A percentile compares a stretch with the other conserved stretches of the same genome.
Evolutionary conservation across 2,797 vertebrate genomes (phyloP).

Genomic region (Setipinna tenuifilis): DNA sequence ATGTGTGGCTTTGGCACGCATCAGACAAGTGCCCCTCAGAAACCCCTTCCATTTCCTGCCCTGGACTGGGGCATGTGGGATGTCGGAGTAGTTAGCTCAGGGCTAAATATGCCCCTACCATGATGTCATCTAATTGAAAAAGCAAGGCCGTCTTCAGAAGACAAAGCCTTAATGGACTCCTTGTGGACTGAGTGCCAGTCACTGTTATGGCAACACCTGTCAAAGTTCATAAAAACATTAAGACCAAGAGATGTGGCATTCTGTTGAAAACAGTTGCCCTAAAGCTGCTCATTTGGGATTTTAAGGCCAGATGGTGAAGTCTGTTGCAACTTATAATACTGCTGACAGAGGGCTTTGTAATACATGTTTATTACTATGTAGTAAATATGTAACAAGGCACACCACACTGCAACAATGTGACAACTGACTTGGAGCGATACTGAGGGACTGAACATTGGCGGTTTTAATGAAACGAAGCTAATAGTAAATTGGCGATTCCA

Average conservation of each 20-base stretch:
- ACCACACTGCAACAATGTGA: neutral
- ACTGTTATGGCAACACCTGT: neutral
- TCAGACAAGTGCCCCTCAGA: neutral
- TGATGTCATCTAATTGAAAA: neutral
- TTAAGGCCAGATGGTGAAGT: no score
- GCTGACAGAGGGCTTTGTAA: neutral
- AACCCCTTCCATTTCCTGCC: neutral
- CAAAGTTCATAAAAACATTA: neutral
- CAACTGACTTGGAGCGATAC: neutral
- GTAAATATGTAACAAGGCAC: neutral
- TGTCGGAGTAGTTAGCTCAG: neutral
- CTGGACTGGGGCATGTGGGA: neutral
- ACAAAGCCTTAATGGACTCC: no score
- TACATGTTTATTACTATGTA: neutral
- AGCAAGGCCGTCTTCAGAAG: no score
- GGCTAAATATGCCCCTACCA: neutral
- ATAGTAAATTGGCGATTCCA: no score
- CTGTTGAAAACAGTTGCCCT: neutral
- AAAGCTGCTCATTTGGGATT: neutral
- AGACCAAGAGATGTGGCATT: neutral
- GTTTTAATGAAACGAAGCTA: neutral
- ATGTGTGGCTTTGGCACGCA: neutral
- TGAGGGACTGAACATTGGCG: neutral
- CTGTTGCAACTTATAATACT: neutral
- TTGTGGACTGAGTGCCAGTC: neutral